Base-by-base conservation (phyloP, 2,797 vertebrate species). In the Liparis tanakae region DNA sequence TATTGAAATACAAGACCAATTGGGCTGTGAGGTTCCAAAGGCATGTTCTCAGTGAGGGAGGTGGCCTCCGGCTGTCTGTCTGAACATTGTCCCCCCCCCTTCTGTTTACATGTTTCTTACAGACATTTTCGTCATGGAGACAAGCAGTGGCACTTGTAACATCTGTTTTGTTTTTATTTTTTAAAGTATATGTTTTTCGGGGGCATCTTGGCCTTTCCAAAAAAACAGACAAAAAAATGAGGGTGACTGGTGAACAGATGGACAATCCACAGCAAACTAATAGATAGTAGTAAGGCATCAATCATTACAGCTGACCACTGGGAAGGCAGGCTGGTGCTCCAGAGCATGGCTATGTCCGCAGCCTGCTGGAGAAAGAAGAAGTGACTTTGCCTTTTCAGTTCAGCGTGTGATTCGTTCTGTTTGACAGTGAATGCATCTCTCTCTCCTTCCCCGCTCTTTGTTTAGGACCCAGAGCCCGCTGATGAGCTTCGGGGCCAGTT, bases 401-500 rank as follows among this genome's bases (percentile, higher is more conserved):
- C 17, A 34, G 20, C 48, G 20, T 10, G 13, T 17, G 10, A 51
- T 43, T 50, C 5, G 6, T 30, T 80, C n/a, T 33, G 30, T 58
- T 46, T 56, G 48, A 51, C 48, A 51, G 48, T 51, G 48, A 51
- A 22, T 20, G n/a, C 48, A 51, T 54, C 20, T 51, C 13, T 60
- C 25, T 30, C n/a, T 51, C 9, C 12, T 48, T 39, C 33, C 25
- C 20, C 72, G 0, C 33, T 74, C 15, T 84, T 56, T 72, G 22
- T 85, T 8, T 81, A 99, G 98, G 94, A 96, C 95, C 67, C 96
- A 97, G 73, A 98, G 98, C 56, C 97, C 98, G 0, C 85, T 99
- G 86, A 99, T 99, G 98, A 99, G 98, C 88, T 99, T 98, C 71
- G 97, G 98, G 83, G 97, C 98, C 82, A 99, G 98, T 87, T 99